Conservation (phyloP, 2,888 invertebrate species). For the Tetramorium bicarinatum region DNA sequence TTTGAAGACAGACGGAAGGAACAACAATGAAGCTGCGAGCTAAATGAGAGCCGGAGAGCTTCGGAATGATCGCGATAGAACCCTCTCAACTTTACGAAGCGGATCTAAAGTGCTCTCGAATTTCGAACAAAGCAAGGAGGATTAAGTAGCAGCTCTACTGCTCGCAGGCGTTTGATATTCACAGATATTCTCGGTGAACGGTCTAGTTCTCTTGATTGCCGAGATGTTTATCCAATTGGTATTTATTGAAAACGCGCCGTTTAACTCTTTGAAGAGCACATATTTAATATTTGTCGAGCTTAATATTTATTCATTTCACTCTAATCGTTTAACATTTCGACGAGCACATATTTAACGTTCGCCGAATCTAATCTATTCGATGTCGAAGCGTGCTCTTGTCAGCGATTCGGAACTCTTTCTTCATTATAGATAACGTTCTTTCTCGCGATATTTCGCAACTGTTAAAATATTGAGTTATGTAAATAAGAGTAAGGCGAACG, state of each 20-base stretch:
- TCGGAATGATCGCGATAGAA: constrained; percentile 36
- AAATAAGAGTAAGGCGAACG: background rate
- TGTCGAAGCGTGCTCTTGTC: background rate
- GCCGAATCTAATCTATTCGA: background rate
- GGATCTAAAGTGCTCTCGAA: constrained; percentile 29
- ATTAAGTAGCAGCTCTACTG: constrained; percentile 9
- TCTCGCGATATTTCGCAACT: background rate
- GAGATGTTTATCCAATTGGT: background rate
- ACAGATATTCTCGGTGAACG: constrained; percentile 14
- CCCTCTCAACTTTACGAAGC: constrained; percentile 18
- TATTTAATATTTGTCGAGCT: constrained; percentile 5
- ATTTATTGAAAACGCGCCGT: background rate
- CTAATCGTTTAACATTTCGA: background rate
- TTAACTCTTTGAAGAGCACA: background rate
- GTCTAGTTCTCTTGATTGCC: constrained; percentile 2
- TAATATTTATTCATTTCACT: background rate
- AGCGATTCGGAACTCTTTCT: background rate
- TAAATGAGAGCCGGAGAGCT: constrained; percentile 21
- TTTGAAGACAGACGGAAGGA: constrained; percentile 1
- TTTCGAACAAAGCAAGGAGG: constrained; percentile 24
- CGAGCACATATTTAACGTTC: background rate
- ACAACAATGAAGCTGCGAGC: constrained; percentile 15
- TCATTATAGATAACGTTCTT: constrained; percentile 8
- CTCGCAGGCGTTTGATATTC: constrained; percentile 19
- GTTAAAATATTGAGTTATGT: constrained; percentile 29